Conservation (phyloP, 2,797 vertebrate species). For the Myotis planiceps region DNA sequence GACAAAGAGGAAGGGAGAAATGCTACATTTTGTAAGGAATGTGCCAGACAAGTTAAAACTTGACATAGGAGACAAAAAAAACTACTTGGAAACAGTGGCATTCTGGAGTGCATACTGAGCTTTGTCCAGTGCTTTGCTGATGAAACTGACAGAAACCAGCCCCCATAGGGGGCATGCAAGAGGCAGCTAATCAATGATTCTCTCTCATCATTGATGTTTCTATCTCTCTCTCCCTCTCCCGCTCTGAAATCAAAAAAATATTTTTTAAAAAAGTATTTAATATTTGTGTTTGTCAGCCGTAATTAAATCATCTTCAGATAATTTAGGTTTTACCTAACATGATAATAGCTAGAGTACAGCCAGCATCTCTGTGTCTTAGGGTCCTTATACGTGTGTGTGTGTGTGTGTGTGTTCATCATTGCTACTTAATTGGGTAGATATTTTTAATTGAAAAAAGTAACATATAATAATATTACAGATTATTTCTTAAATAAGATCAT, state of each 20-base stretch:
- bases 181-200: no score
- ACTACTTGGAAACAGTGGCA: not conserved
- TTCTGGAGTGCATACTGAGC: not conserved
- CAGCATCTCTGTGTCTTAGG: not conserved
- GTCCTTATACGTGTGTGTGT: no score
- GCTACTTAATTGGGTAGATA: conserved; percentile 7
- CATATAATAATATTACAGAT: not conserved
- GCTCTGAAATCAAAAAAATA: no score
- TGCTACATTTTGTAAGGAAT: not conserved
- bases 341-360: not conserved
- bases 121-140: not conserved
- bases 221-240: no score
- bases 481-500: conserved; percentile 6
- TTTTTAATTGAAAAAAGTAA: conserved; percentile 24
- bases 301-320: conserved; percentile 32
- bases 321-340: not conserved
- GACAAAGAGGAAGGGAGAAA: not conserved
- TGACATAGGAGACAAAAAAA: not conserved
- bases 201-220: no score
- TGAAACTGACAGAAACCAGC: not conserved
- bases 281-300: conserved; percentile 41
- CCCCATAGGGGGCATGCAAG: no score
- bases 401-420: no score
- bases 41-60: conserved; percentile 26
- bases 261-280: not conserved